A percentile compares a stretch with the other conserved stretches of the same genome.
Evolutionary conservation across 2,797 vertebrate species (phyloP).

Genomic region (Cyprinodon diabolis): DNA sequence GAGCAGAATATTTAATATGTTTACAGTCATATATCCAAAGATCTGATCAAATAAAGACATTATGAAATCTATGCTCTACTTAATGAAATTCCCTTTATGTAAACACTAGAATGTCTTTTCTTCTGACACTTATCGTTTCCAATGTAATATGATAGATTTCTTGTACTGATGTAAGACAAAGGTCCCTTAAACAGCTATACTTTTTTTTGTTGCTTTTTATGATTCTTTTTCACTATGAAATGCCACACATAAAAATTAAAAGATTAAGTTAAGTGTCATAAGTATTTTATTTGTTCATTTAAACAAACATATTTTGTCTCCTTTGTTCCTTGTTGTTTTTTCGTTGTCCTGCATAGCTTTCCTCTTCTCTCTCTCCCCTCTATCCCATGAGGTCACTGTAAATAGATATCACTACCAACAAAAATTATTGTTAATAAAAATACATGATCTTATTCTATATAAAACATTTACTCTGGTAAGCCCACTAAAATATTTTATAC

Average conservation of each 20-base stretch:
- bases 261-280: not conserved
- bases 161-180: not conserved
- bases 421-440: not conserved
- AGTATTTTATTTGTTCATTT: not conserved
- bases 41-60: not conserved
- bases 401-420: not conserved
- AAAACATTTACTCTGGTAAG: not conserved
- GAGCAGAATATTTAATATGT: not conserved
- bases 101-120: not conserved
- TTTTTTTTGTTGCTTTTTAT: not conserved
- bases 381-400: too few relatives aligned
- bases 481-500: not conserved
- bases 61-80: not conserved
- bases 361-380: too few relatives aligned
- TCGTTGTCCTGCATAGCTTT: not conserved
- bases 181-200: not conserved
- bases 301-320: too few relatives aligned
- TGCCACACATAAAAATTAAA: not conserved
- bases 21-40: too few relatives aligned
- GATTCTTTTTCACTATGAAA: not conserved
- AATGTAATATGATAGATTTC: not conserved
- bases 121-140: not conserved
- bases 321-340: not conserved
- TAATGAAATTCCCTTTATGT: not conserved
- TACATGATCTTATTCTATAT: not conserved